Percentiles rank a stretch among this genome's conserved stretches.
These are phyloP conservation scores for Oxygymnocypris stewartii DNA, from an alignment of 2,113 vertebrate species.

Conservation along the genomic window DNA sequence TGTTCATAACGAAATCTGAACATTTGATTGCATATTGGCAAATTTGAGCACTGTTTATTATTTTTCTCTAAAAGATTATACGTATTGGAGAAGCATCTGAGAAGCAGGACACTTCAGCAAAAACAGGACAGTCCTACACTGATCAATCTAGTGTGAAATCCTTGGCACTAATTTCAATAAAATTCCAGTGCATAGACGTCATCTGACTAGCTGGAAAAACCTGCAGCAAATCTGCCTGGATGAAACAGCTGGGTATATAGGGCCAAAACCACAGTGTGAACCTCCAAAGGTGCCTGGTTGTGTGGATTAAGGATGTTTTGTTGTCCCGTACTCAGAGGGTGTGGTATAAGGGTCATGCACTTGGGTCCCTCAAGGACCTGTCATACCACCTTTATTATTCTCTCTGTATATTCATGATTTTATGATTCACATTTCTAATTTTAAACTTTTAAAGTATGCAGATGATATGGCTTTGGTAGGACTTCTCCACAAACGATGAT, in stretches of 20 bases:
- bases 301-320: too few species aligned
- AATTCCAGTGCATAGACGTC: not conserved
- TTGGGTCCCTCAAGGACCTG: too few species aligned
- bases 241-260: not conserved
- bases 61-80: not conserved
- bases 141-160: not conserved
- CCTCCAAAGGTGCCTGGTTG: too few species aligned
- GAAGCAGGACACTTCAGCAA: not conserved
- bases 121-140: not conserved
- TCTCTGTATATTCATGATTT: too few species aligned
- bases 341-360: too few species aligned
- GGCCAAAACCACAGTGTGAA: not conserved
- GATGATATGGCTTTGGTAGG: too few species aligned
- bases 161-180: constrained; percentile 5
- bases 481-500: too few species aligned
- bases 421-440: too few species aligned
- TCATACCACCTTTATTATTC: too few species aligned
- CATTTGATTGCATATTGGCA: not conserved
- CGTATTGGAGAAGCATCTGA: not conserved
- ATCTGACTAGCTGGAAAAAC: not conserved
- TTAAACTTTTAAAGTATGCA: too few species aligned
- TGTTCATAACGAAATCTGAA: not conserved
- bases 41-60: not conserved
- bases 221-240: not conserved
- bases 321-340: too few species aligned